Evolutionary conservation across 1,140 invertebrate genomes (phyloP).

Genomic region (Charaxes varanes): DNA sequence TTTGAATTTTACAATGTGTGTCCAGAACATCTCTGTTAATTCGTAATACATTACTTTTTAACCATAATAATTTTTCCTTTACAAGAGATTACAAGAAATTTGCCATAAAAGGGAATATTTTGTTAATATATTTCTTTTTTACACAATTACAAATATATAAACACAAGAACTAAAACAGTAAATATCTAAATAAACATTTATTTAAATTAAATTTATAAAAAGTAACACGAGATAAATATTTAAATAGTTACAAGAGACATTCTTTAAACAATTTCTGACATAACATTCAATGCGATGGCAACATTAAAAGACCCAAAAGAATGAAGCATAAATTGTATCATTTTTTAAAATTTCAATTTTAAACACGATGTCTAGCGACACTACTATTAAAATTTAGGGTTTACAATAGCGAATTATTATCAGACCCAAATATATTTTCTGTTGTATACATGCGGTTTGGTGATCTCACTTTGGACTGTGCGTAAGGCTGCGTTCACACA

Average conservation of each 20-base stretch:
- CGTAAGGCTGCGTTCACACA: no score
- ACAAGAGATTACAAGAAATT: conserved; percentile 64
- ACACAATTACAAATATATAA: conserved; percentile 37
- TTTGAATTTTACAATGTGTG: conserved; percentile 62
- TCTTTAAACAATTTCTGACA: conserved; percentile 58
- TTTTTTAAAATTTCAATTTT: conserved; percentile 53
- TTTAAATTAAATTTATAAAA: no score
- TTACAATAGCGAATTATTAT: no score
- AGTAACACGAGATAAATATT: no score
- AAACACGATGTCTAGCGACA: conserved; percentile 66
- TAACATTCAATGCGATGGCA: conserved; percentile 63
- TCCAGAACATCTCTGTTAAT: conserved; percentile 58
- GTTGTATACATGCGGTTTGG: no score
- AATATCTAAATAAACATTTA: no score
- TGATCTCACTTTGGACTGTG: no score
- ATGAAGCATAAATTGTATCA: conserved; percentile 53
- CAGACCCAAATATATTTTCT: no score
- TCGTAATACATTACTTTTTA: conserved; percentile 45
- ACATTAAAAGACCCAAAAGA: conserved; percentile 51
- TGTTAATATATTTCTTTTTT: conserved; percentile 43
- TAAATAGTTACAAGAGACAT: no score
- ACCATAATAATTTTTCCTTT: conserved; percentile 51
- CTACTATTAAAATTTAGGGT: conserved; percentile 31
- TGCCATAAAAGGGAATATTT: conserved; percentile 49
- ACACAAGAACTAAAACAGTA: conserved; percentile 49